Base-by-base conservation (phyloP, 2,113 vertebrate genomes). In the Prunella himalayana region DNA sequence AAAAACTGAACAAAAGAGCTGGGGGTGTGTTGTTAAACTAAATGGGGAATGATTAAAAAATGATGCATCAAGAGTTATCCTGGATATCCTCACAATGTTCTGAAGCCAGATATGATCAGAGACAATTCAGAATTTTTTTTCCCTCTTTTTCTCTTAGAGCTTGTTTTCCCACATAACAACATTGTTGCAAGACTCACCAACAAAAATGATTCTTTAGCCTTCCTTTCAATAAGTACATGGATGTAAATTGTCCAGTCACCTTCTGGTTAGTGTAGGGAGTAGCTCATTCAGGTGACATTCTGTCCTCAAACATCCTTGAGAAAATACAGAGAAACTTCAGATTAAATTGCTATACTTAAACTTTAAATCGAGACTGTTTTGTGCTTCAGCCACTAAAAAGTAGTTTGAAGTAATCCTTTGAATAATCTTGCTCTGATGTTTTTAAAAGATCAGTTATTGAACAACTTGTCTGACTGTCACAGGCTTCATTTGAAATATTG, bases 201-300 rank as follows among this genome's bases (percentile, higher is more conserved):
- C 76, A 53, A 35, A 86, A 82, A n/a, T 10, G 37, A 75, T 63
- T 60, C 76, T 60, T 75, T 47, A 88, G 35, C 60, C 35, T 89
- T 79, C 27, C 66, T 9, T 25, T 76, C 54, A 68, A 3, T 59
- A 56, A 51, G 35, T n/a, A 66, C 15, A 47, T 31, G 56, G 51
- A 51, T 49, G 61, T 78, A 81, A 95, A 84, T 33, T 95, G 69
- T 30, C 57, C 90, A 83, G 86, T 78, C 82, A 86, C 72, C 56
- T 93, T 90, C 93, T 95, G 94, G 64, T 92, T 91, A 94, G 79
- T 59, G 90, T 93, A 94, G 47, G 49, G 81, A 96, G 56, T 92
- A 95, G 85, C 51, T 93, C 76, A 31, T 90, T 91, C 33, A 13
- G 84, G 66, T 6, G 11, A 71, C 66, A 54, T 50, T 90, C 77